Conservation (phyloP, 1,140 invertebrate genomes). For the Megalonaias nervosa region DNA sequence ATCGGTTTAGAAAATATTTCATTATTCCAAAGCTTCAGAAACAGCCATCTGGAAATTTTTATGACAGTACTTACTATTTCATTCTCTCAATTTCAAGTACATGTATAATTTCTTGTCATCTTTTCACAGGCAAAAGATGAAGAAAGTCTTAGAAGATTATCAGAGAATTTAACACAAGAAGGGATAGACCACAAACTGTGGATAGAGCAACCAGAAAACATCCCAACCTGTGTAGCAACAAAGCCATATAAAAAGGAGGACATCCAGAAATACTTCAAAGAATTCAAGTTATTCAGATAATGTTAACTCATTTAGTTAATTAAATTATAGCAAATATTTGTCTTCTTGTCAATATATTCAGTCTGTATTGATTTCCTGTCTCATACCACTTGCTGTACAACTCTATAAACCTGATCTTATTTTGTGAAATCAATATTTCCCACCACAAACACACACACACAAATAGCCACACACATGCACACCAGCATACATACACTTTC, state of each 20-base stretch:
- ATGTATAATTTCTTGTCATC: constrained; percentile 24
- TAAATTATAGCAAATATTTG: background rate
- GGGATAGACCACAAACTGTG: constrained; percentile 92
- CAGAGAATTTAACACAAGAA: constrained; percentile 79
- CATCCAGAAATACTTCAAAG: constrained; percentile 88
- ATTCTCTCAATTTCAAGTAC: background rate
- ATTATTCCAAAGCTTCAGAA: too few relatives aligned
- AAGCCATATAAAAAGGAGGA: constrained; percentile 93
- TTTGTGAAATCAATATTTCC: background rate
- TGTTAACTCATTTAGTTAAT: background rate
- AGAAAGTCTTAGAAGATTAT: constrained; percentile 79
- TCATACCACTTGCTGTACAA: background rate
- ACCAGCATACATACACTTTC: too few relatives aligned
- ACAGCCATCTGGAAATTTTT: too few relatives aligned
- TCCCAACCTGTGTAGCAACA: constrained; percentile 92
- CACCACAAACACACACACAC: background rate
- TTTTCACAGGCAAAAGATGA: constrained; percentile 82
- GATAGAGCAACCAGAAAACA: constrained; percentile 98
- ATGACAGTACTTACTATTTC: background rate
- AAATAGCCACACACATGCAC: too few relatives aligned
- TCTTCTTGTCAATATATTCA: background rate
- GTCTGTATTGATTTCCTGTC: background rate
- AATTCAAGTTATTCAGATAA: constrained; percentile 87
- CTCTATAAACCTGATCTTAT: background rate
- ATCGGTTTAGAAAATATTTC: too few relatives aligned